These are phyloP conservation scores for Corythucha ciliata DNA, from an alignment of 2,888 invertebrate species.

Conservation along the genomic window DNA sequence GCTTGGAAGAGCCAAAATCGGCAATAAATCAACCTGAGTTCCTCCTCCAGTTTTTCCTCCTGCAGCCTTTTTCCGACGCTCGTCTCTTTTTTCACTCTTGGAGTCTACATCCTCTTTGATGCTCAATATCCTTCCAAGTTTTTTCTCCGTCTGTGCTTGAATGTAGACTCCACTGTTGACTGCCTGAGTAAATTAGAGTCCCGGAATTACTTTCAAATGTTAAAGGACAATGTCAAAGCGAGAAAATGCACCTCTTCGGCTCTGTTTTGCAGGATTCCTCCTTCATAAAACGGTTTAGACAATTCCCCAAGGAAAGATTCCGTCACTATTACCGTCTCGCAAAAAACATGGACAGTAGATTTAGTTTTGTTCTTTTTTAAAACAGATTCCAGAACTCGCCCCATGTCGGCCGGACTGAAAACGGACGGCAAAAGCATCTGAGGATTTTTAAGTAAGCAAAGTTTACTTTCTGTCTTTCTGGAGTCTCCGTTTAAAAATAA, in stretches of 20 bases:
- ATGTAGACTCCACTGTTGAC: slow-evolving; percentile 62
- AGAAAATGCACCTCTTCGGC: slow-evolving; percentile 47
- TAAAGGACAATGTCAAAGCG: background rate
- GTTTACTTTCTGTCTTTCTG: background rate
- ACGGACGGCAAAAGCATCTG: slow-evolving; percentile 71
- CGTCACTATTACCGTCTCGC: slow-evolving; percentile 47
- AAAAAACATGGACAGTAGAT: slow-evolving; percentile 45
- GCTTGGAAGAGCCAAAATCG: background rate
- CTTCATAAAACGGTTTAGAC: slow-evolving; percentile 55
- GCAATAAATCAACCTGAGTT: slow-evolving; percentile 48
- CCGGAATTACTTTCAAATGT: background rate
- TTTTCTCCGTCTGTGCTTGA: slow-evolving; percentile 59
- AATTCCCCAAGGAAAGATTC: slow-evolving; percentile 59
- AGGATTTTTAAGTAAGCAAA: slow-evolving; percentile 1
- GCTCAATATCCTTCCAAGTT: slow-evolving; percentile 41
- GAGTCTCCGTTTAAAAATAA: background rate
- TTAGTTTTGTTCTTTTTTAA: slow-evolving; percentile 51
- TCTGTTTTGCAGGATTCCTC: slow-evolving; percentile 40
- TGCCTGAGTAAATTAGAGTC: slow-evolving; percentile 38
- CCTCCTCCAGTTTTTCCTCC: slow-evolving; percentile 86
- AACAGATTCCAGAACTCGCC: slow-evolving; percentile 57
- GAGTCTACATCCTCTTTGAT: slow-evolving; percentile 30
- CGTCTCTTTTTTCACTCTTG: slow-evolving; percentile 66
- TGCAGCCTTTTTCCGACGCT: slow-evolving; percentile 76
- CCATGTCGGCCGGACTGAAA: slow-evolving; percentile 66